Percentiles rank a stretch among this genome's conserved stretches.
phyloP scores from a whole-genome alignment of 2,797 vertebrate species.

The Anisognathus igniventris region DNA sequence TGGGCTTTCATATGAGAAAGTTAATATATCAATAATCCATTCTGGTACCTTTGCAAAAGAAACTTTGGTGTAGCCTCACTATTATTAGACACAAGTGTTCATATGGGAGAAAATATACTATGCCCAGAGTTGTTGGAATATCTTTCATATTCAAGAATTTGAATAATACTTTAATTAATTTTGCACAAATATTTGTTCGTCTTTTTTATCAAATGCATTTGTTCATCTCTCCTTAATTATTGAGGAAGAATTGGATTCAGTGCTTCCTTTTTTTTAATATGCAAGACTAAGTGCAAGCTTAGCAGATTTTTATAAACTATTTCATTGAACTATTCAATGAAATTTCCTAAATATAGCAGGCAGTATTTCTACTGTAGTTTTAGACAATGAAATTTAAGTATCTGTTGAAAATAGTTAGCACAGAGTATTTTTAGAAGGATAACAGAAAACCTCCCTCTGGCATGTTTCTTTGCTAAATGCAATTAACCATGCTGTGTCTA shows the following conservation, averaged over 20 bases:
- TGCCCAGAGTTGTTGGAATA: background rate
- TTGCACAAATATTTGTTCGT: background rate
- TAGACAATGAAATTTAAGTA: background rate
- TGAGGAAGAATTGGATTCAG: background rate
- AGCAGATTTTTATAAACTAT: background rate
- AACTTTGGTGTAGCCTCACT: background rate
- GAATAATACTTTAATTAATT: background rate
- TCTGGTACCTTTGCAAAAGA: background rate
- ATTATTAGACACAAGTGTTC: background rate
- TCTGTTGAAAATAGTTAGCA: background rate
- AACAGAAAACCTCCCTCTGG: background rate
- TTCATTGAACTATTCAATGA: background rate
- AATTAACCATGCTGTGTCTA: background rate
- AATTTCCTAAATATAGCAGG: background rate
- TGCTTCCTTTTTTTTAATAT: background rate
- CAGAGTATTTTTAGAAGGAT: slow-evolving; percentile 1
- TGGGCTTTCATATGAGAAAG: background rate
- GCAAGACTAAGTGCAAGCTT: background rate
- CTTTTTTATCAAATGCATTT: background rate
- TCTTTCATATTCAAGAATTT: background rate
- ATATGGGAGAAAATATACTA: background rate
- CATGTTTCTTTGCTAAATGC: background rate
- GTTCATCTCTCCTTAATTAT: background rate
- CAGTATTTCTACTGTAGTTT: background rate
- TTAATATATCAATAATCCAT: background rate